Conservation (phyloP, 2,113 vertebrate species). For the Rhea pennata region DNA sequence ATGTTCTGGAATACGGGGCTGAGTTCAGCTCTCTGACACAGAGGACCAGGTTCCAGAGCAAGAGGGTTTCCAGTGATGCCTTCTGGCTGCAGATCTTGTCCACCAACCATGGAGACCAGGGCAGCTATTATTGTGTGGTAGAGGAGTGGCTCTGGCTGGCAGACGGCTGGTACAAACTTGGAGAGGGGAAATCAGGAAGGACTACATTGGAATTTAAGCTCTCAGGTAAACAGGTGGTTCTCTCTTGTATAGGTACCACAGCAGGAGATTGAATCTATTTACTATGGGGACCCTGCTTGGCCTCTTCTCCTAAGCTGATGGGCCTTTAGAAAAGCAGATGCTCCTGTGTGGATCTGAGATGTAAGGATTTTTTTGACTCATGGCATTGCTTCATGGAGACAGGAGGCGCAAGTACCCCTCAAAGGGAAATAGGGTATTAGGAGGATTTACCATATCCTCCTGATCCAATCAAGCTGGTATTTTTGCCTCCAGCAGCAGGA, state of each 20-base stretch:
- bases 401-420: constrained; percentile 54
- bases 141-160: constrained; percentile 81
- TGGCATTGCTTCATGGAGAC: not conserved
- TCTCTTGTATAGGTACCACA: not conserved
- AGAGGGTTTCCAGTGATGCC: constrained; percentile 41
- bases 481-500: not conserved
- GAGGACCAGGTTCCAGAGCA: constrained; percentile 63
- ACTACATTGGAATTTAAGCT: constrained; percentile 56
- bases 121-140: constrained; percentile 81
- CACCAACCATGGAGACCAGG: constrained; percentile 34
- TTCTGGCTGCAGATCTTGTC: constrained; percentile 78
- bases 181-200: constrained; percentile 43
- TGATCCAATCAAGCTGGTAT: constrained; percentile 46
- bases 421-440: constrained; percentile 54
- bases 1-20: constrained; percentile 39
- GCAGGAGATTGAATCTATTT: not conserved
- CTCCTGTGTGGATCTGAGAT: not conserved
- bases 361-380: not conserved
- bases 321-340: not conserved
- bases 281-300: not conserved
- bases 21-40: constrained; percentile 31
- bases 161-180: constrained; percentile 52
- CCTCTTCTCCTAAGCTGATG: not conserved
- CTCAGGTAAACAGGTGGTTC: constrained; percentile 59
- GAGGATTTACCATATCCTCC: constrained; percentile 62